Evolutionary conservation across 1,140 invertebrate genomes (phyloP), one percentile per base, ranked within the genome.

Genomic region (Tetramorium alpestre): DNA sequence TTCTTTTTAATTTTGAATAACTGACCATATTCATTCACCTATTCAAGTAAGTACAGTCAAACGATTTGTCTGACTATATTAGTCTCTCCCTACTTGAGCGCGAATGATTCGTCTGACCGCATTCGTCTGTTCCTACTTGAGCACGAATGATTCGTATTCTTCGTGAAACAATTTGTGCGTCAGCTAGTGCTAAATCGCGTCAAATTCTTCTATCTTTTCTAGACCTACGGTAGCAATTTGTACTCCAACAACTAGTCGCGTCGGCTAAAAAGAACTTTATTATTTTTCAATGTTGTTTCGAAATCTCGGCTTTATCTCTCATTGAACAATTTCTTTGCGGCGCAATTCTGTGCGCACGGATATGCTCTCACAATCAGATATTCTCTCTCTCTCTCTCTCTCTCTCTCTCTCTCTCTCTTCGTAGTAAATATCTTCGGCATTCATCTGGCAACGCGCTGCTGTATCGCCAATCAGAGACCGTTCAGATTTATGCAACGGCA

Each of bases 401-500:
- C 13, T 47, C 8, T 44, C 22, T 73, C 7, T 18, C 16, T 58
- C n/a, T 67, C 62, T 33, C 22, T 69, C 44, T 38, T 44, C 41
- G 56, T 47, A 6, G 51, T 65, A 73, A 47, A 47, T 89, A 89
- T 89, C 82, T 67, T 16, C 38, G 38, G 49, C 47, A 60, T 89
- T 89, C 62, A 89, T 90, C 84, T 89, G 76, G 56, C 47, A 76
- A 56, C 85, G 22, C 22, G 16, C 54, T 56, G 54, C 64, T 75
- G 54, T 88, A 86, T 89, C 87, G 54, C 49, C 81, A 76, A 77
- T 44, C 67, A 73, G 69, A 70, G 75, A 58, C 60, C 60, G 85
- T 88, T 73, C 56, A 69, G 85, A 90, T 90, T 90, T 90, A 90
- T 89, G 89, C 72, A 90, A 22, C 58, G 54, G 65, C 58, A 87